Percentiles rank a stretch among this genome's conserved stretches.
These are phyloP conservation scores for Coenonympha arcania DNA, from an alignment of 2,888 invertebrate species.

Conservation along the genomic window DNA sequence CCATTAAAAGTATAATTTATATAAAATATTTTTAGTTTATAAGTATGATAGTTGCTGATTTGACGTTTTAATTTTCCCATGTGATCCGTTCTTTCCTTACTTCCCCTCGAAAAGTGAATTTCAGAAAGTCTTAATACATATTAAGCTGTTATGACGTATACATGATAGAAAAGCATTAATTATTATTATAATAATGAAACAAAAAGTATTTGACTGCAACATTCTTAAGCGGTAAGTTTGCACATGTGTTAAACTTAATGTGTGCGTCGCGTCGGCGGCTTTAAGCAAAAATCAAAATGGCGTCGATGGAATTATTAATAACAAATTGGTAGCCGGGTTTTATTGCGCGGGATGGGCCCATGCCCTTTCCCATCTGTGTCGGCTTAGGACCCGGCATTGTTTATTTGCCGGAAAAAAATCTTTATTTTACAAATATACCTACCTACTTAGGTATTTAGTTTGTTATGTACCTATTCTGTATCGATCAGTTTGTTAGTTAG, in stretches of 20 bases:
- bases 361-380: slow-evolving; percentile 58
- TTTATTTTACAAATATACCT: background rate
- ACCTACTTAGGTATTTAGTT: too few relatives aligned
- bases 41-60: too few relatives aligned
- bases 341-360: slow-evolving; percentile 54
- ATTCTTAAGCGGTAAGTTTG: slow-evolving; percentile 18
- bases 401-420: slow-evolving; percentile 61
- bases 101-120: background rate
- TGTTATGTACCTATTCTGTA: too few relatives aligned
- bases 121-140: background rate
- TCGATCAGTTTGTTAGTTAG: too few relatives aligned
- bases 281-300: slow-evolving; percentile 63
- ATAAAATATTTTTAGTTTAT: too few relatives aligned
- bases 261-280: slow-evolving; percentile 27
- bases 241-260: slow-evolving; percentile 30
- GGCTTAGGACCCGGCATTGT: slow-evolving; percentile 57
- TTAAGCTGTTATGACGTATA: background rate
- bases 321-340: slow-evolving; percentile 62
- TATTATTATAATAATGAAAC: slow-evolving; percentile 5
- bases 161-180: slow-evolving; percentile 2
- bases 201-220: slow-evolving; percentile 9
- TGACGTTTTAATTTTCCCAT: too few relatives aligned
- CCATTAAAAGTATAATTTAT: too few relatives aligned
- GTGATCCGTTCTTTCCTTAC: background rate
- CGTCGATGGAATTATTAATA: slow-evolving; percentile 71